Conservation (phyloP, 2,113 vertebrate species). For the Rhinoptilus africanus region DNA sequence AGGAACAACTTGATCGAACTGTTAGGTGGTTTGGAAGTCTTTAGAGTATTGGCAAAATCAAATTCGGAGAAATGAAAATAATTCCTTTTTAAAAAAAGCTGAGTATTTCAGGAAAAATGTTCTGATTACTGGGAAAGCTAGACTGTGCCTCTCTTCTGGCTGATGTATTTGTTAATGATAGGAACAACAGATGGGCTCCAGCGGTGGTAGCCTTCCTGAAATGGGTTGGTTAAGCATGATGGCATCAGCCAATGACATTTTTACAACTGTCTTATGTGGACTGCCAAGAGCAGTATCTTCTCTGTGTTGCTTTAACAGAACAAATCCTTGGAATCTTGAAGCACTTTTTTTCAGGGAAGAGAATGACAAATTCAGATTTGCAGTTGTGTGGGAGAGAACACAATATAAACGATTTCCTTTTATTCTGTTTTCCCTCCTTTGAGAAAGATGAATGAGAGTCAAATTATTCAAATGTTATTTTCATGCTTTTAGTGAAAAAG, state of each 20-base stretch:
- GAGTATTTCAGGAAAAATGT: not conserved
- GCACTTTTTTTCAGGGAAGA: not conserved
- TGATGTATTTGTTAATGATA: not conserved
- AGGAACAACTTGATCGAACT: not conserved
- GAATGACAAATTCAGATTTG: not conserved
- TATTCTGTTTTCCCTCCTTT: not conserved
- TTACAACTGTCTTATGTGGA: not conserved
- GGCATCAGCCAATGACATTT: not conserved
- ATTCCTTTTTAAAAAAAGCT: not conserved
- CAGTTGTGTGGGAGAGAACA: not conserved
- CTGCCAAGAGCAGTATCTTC: not conserved
- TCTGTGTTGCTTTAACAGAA: not conserved
- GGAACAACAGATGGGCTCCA: not conserved
- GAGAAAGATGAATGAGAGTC: not conserved
- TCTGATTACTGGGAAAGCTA: not conserved
- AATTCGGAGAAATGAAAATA: not conserved
- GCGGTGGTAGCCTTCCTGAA: not conserved
- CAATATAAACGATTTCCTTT: not conserved
- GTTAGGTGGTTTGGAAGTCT: not conserved
- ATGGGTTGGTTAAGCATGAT: rapidly evolving
- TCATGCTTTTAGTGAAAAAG: not conserved
- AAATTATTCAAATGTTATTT: not conserved
- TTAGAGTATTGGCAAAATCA: not conserved
- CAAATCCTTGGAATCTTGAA: not conserved
- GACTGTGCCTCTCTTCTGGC: not conserved